These are phyloP conservation scores for Otis tarda DNA, from an alignment of 2,113 vertebrate genomes.

Conservation along the genomic window DNA sequence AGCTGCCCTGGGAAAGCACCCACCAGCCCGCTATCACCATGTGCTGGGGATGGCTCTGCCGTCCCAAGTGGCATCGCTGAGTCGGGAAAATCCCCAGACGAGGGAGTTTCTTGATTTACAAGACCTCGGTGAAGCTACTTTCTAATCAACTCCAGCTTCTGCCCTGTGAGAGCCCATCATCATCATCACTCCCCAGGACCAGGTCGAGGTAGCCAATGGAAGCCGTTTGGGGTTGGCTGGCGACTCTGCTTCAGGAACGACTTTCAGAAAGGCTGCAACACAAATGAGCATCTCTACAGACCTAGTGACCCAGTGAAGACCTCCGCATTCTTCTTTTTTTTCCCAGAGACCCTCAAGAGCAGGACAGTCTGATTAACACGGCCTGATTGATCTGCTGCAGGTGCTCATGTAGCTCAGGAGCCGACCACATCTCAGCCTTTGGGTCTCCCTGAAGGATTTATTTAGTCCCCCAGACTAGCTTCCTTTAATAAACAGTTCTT, in stretches of 20 bases:
- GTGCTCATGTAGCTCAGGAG: background rate
- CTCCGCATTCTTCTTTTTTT: background rate
- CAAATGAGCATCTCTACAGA: background rate
- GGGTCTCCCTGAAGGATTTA: background rate
- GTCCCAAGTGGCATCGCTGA: fast-evolving
- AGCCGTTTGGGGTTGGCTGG: background rate
- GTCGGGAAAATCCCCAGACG: fast-evolving
- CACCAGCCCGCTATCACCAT: fast-evolving
- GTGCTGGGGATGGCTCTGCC: background rate
- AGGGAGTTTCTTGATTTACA: background rate
- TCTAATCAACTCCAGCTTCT: background rate
- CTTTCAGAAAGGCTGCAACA: background rate
- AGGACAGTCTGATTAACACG: background rate
- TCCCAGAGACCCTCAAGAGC: background rate
- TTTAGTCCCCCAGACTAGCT: background rate
- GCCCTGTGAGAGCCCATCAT: background rate
- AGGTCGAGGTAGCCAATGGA: fast-evolving
- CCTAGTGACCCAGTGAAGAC: background rate
- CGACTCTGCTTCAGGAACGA: background rate
- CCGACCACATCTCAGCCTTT: background rate
- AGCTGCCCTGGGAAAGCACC: background rate
- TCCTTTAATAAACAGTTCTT: background rate
- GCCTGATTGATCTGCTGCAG: background rate
- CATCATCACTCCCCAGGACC: background rate
- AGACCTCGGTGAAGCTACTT: background rate